Evolutionary conservation across 2,113 vertebrate species (phyloP), one percentile per base, ranked within the genome.

Genomic region (Himantopus leucocephalus): DNA sequence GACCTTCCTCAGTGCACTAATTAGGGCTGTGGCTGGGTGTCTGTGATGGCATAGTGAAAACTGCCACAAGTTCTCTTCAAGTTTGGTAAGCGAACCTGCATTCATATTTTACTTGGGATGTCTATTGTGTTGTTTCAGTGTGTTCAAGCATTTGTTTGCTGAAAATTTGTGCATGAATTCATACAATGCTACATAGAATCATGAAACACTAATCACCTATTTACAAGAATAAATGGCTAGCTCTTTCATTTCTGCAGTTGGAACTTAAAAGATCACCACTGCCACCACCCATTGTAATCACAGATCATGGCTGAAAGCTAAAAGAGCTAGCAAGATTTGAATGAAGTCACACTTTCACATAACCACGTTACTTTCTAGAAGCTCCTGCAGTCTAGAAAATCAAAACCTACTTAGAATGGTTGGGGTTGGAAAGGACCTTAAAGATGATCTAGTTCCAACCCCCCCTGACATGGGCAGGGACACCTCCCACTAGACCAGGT

Each of bases 21-120:
- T 47, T 11, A 60, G 59, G 0, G 1, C 78, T 16, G 5, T 70
- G 34, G 14, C 12, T 1, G 1, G 21, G 19, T 59, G 10, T 34
- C 37, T 0, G 0, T 24, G 50, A 53, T 9, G 26, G 55, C 29
- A 8, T 17, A 47, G 9, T 23, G 35, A 59, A 80, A 84, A 34
- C 5, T 66, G 13, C 32, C 47, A 29, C 3, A 62, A 83, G 45
- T 45, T 59, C 75, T 79, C 39, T 50, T n/a, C 20, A 59, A 67
- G 56, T 45, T 71, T 72, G 43, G 55, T n/a, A 52, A 93, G 13
- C 16, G 4, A 6, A n/a, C 41, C 22, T 67, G 58, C 19, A 3
- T 75, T 94, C 67, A 2, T 41, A 5, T 72, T 91, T 84, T 24
- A 30, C 39, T 35, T 66, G 64, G 26, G 60, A 34, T 35, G 14